Conservation (phyloP, 2,888 invertebrate species). For the Baccha elongata region DNA sequence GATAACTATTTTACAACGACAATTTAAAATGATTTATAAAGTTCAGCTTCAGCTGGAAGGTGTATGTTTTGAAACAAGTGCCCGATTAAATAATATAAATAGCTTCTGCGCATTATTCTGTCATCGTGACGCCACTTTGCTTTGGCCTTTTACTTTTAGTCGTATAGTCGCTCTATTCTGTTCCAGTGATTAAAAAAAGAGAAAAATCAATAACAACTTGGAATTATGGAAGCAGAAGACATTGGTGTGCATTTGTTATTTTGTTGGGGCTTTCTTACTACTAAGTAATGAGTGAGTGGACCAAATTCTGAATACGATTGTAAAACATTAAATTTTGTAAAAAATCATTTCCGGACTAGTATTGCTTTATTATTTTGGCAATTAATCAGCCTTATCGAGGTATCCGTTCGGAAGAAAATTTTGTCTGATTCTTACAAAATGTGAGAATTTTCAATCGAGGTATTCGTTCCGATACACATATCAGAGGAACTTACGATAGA, state of each 20-base stretch:
- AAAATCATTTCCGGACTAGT: no score
- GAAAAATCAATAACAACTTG: slow-evolving; percentile 65
- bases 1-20: not conserved
- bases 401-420: no score
- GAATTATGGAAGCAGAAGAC: slow-evolving; percentile 35
- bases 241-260: slow-evolving; percentile 40
- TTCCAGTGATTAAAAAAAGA: slow-evolving; percentile 42
- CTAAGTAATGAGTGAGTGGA: no score
- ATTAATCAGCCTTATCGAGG: no score
- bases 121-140: slow-evolving; percentile 60
- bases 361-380: no score
- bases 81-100: slow-evolving; percentile 29
- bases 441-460: no score
- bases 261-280: not conserved
- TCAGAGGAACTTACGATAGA: no score
- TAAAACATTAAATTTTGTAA: no score
- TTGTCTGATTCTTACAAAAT: no score
- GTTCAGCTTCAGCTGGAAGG: slow-evolving; percentile 30
- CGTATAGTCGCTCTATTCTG: slow-evolving; percentile 63
- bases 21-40: not conserved
- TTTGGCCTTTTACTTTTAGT: no score
- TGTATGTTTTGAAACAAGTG: slow-evolving; percentile 53
- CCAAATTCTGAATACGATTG: no score
- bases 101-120: slow-evolving; percentile 69
- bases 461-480: no score